Percentiles rank a stretch among this genome's conserved stretches.
Conservation (phyloP, 2,797 vertebrate genomes). For the Microctenopoma stevenorrisi region DNA sequence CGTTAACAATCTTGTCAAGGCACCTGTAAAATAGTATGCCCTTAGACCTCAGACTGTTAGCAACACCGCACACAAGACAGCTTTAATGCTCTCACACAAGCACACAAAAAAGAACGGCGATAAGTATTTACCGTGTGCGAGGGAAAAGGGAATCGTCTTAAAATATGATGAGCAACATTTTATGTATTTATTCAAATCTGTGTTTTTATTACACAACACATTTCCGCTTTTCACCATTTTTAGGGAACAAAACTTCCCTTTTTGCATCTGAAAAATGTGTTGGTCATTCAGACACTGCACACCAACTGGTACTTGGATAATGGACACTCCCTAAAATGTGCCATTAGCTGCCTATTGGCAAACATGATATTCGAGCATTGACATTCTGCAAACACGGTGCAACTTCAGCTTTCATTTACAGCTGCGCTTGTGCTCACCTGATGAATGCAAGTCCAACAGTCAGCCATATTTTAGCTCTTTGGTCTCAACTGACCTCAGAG, state of each 20-base stretch:
- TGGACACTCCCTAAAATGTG: too few relatives aligned
- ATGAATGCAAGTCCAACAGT: too few relatives aligned
- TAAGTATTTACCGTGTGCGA: not conserved
- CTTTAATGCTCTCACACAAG: slow-evolving; percentile 34
- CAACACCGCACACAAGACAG: slow-evolving; percentile 39
- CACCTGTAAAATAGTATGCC: slow-evolving; percentile 60
- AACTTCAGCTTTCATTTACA: too few relatives aligned
- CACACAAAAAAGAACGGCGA: slow-evolving; percentile 16
- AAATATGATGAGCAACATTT: not conserved
- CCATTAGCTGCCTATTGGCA: too few relatives aligned
- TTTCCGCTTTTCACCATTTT: not conserved
- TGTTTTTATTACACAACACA: not conserved
- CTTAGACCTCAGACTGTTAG: slow-evolving; percentile 58
- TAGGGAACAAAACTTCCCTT: not conserved
- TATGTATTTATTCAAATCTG: not conserved
- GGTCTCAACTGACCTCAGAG: too few relatives aligned
- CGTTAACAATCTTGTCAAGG: slow-evolving; percentile 59
- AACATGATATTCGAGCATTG: too few relatives aligned
- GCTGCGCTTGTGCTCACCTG: too few relatives aligned
- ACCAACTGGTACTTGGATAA: too few relatives aligned
- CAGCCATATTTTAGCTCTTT: too few relatives aligned
- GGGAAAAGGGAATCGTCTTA: not conserved
- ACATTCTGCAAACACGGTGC: not conserved
- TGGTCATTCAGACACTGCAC: not conserved
- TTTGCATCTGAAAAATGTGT: not conserved